These are phyloP conservation scores for Xylocampa areola DNA, from an alignment of 2,888 invertebrate species.

Conservation along the genomic window DNA sequence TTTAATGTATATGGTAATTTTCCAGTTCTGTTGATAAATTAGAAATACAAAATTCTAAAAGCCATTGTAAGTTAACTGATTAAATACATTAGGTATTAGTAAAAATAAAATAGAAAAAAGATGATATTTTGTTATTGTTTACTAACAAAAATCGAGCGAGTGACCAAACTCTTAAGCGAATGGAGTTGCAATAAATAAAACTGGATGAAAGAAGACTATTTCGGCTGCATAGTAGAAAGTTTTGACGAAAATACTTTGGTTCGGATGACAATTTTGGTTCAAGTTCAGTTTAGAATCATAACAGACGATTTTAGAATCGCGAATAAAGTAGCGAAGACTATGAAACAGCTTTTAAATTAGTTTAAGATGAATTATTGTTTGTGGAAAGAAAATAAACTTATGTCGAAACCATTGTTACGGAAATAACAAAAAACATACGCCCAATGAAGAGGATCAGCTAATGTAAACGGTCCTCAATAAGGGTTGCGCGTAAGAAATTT, in stretches of 20 bases:
- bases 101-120: background rate
- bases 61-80: no score
- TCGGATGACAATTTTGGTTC: conserved; percentile 5
- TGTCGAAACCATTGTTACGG: no score
- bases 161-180: no score
- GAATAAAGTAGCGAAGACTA: background rate
- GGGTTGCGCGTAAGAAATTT: conserved; percentile 78
- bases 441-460: conserved; percentile 15
- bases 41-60: no score
- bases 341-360: no score
- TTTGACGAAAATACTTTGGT: conserved; percentile 19
- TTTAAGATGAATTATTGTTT: no score
- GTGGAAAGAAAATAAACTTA: no score
- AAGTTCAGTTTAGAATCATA: conserved; percentile 9
- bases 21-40: no score
- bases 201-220: conserved; percentile 17
- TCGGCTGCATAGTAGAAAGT: conserved; percentile 19
- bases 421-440: background rate
- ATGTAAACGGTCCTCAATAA: conserved; percentile 70
- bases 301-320: background rate
- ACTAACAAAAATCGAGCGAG: no score
- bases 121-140: conserved; percentile 1
- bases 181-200: conserved; percentile 19
- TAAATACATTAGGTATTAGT: background rate
- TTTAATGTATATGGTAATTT: no score